Percentiles rank a stretch among this genome's conserved stretches.
These are phyloP conservation scores for Cherax destructor DNA, from an alignment of 1,140 invertebrate genomes.

Conservation along the genomic window DNA sequence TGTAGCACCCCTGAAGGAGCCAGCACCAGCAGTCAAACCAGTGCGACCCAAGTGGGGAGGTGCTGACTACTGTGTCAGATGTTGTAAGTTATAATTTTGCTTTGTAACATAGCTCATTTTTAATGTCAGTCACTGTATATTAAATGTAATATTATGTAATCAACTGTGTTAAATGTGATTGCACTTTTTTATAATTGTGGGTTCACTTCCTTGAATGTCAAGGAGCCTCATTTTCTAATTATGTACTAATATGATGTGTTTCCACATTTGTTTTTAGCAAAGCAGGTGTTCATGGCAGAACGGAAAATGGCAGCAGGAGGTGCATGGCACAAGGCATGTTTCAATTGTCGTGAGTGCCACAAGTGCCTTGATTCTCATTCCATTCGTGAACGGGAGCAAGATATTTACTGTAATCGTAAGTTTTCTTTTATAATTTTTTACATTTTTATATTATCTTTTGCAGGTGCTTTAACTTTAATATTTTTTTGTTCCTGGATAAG, in stretches of 20 bases:
- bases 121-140: too few relatives aligned
- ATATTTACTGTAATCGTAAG: constrained; percentile 92
- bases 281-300: constrained; percentile 77
- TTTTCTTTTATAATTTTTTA: background rate
- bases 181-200: too few relatives aligned
- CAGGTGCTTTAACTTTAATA: too few relatives aligned
- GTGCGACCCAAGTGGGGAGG: constrained; percentile 73
- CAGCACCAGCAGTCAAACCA: constrained; percentile 50
- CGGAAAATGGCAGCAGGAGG: constrained; percentile 76
- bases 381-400: constrained; percentile 92
- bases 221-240: too few relatives aligned
- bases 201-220: too few relatives aligned
- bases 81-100: constrained; percentile 66
- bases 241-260: background rate
- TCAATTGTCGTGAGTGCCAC: constrained; percentile 93
- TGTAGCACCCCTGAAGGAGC: constrained; percentile 74
- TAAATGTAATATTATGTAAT: too few relatives aligned
- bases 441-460: too few relatives aligned
- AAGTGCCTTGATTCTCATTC: constrained; percentile 96
- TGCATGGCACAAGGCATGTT: constrained; percentile 94
- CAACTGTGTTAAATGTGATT: too few relatives aligned
- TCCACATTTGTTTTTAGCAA: constrained; percentile 67
- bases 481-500: too few relatives aligned
- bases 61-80: constrained; percentile 74
- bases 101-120: too few relatives aligned